phyloP scores from a whole-genome alignment of 1,140 invertebrate species.

The Thaumatotibia leucotreta region DNA sequence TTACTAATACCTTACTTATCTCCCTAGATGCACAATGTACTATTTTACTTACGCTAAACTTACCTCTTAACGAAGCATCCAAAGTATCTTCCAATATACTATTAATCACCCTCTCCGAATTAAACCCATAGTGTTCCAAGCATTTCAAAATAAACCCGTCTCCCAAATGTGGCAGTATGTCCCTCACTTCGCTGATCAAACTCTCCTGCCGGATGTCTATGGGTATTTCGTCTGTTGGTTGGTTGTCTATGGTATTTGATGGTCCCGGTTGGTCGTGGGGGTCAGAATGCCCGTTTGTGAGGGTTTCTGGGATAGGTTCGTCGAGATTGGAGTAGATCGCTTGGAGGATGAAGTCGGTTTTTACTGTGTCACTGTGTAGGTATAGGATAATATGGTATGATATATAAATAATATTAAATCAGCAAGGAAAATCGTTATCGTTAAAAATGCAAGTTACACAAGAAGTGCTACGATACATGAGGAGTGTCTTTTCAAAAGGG shows the following conservation, averaged over 20 bases:
- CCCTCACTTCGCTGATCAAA: slow-evolving; percentile 83
- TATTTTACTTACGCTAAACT: too few species aligned
- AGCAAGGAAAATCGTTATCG: too few species aligned
- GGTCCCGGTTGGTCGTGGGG: slow-evolving; percentile 38
- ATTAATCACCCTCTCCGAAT: slow-evolving; percentile 85
- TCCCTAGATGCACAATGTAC: too few species aligned
- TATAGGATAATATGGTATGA: slow-evolving; percentile 42
- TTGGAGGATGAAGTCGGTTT: slow-evolving; percentile 77
- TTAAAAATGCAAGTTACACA: too few species aligned
- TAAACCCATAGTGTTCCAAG: slow-evolving; percentile 84
- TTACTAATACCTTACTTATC: too few species aligned
- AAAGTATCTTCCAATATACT: slow-evolving; percentile 85
- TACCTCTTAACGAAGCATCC: slow-evolving; percentile 55
- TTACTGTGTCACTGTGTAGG: slow-evolving; percentile 77
- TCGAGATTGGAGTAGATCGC: slow-evolving; percentile 68
- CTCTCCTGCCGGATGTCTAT: slow-evolving; percentile 76
- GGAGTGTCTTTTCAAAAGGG: too few species aligned
- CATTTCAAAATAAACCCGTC: slow-evolving; percentile 85
- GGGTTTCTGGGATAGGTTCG: slow-evolving; percentile 42
- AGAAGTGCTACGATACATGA: too few species aligned
- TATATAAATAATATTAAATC: background rate
- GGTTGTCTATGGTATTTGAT: background rate
- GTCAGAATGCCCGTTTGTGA: slow-evolving; percentile 48
- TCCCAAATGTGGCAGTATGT: slow-evolving; percentile 88
- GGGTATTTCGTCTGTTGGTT: slow-evolving; percentile 60